Conservation (phyloP, 30 jellyfish, hydroid and myxozoan genomes). For the Turritopsis rubra region DNA sequence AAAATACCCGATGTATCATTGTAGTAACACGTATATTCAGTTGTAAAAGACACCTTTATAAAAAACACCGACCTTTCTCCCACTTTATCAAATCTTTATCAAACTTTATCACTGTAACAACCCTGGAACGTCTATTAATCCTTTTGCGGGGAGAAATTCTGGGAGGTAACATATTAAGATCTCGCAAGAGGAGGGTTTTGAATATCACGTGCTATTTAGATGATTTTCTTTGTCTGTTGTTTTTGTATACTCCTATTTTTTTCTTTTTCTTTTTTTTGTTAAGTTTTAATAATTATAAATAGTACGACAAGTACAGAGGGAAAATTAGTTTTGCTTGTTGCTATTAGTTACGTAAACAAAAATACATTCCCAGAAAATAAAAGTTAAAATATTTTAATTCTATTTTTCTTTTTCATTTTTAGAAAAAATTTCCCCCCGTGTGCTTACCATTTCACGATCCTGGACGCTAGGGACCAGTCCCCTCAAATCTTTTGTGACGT, state of each 20-base stretch:
- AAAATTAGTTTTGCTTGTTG: not conserved
- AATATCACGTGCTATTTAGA: no score
- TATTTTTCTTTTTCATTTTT: not conserved
- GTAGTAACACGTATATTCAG: no score
- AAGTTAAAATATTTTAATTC: not conserved
- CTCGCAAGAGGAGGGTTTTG: no score
- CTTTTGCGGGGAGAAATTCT: no score
- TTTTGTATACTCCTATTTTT: not conserved
- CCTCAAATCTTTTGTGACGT: not conserved
- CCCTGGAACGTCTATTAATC: no score
- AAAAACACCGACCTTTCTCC: no score
- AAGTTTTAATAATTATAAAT: no score
- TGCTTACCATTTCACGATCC: not conserved
- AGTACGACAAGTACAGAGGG: not conserved
- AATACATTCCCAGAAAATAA: not conserved
- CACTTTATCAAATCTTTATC: no score
- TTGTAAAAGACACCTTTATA: no score
- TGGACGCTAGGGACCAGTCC: constrained; percentile 5
- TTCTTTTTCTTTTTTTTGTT: not conserved
- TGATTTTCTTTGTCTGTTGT: not conserved
- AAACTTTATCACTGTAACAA: no score
- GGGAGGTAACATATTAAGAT: no score
- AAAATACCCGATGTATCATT: no score
- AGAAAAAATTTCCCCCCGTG: not conserved
- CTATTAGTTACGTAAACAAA: not conserved